phyloP scores from a whole-genome alignment of 2,113 vertebrate genomes.

The Corythornis madagascariensis region DNA sequence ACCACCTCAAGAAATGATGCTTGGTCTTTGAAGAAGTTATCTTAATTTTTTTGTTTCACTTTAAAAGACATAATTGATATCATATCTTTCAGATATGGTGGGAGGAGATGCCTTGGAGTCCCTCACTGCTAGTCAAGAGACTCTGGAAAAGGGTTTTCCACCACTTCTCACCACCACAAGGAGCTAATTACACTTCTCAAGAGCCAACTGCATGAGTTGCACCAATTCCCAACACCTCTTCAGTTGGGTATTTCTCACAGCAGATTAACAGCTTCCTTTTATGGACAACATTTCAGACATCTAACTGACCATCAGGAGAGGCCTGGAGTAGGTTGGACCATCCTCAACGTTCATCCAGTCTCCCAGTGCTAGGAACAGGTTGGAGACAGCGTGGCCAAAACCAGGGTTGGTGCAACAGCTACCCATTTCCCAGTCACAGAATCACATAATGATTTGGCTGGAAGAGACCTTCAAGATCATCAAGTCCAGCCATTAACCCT shows the following conservation, averaged over 20 bases:
- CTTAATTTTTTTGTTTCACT: background rate
- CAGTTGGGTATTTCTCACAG: background rate
- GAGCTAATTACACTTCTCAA: background rate
- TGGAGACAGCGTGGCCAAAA: too few relatives aligned
- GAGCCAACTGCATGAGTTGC: background rate
- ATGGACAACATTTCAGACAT: background rate
- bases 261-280: background rate
- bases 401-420: too few relatives aligned
- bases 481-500: too few relatives aligned
- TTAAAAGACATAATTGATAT: background rate
- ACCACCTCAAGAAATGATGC: background rate
- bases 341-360: background rate
- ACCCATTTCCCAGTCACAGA: too few relatives aligned
- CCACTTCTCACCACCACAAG: background rate
- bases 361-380: background rate
- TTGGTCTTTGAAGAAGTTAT: background rate
- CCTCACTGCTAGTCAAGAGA: background rate
- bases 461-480: too few relatives aligned
- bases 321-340: background rate
- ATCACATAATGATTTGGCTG: too few relatives aligned
- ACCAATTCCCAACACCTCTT: background rate
- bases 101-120: background rate
- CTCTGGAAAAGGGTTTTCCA: background rate
- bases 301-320: rapidly evolving
- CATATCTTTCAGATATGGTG: background rate